Evolutionary conservation across 2,797 vertebrate genomes (phyloP).

Genomic region (Phrynocephalus vlangalii): DNA sequence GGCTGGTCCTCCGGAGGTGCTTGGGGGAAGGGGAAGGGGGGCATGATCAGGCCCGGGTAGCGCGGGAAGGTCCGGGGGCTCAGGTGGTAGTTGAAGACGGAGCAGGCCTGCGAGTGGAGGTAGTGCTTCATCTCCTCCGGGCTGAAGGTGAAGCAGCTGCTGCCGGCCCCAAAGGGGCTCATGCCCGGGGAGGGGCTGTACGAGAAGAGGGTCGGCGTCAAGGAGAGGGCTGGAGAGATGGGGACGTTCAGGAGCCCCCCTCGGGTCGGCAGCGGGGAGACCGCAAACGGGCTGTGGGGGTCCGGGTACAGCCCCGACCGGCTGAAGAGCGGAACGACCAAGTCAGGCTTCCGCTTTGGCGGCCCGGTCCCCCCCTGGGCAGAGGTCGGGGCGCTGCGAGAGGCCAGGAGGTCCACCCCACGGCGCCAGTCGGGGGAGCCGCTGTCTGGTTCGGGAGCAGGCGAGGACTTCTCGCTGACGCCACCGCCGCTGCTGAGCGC

Average conservation of each 20-base stretch:
- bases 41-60: slow-evolving; percentile 76
- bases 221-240: slow-evolving; percentile 76
- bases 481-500: slow-evolving; percentile 21
- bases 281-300: slow-evolving; percentile 76
- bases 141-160: slow-evolving; percentile 83
- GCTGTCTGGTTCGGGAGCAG: slow-evolving; percentile 69
- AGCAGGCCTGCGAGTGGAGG: slow-evolving; percentile 82
- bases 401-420: slow-evolving; percentile 64
- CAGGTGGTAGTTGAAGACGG: slow-evolving; percentile 83
- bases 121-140: slow-evolving; percentile 85
- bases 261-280: slow-evolving; percentile 72
- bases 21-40: slow-evolving; percentile 69
- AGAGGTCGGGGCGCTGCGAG: slow-evolving; percentile 41
- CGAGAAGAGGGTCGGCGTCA: slow-evolving; percentile 80
- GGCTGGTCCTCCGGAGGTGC: slow-evolving; percentile 72
- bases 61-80: slow-evolving; percentile 82
- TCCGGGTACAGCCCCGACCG: slow-evolving; percentile 75
- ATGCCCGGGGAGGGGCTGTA: slow-evolving; percentile 81
- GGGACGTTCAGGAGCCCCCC: slow-evolving; percentile 77
- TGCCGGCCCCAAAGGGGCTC: slow-evolving; percentile 77
- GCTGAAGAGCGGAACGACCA: slow-evolving; percentile 76
- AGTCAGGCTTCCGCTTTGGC: slow-evolving; percentile 79
- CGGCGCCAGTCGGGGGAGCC: slow-evolving; percentile 71
- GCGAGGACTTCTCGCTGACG: slow-evolving; percentile 58
- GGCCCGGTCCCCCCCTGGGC: slow-evolving; percentile 47